Conservation (phyloP, 1,140 invertebrate species). For the Drosophila sulfurigaster region DNA sequence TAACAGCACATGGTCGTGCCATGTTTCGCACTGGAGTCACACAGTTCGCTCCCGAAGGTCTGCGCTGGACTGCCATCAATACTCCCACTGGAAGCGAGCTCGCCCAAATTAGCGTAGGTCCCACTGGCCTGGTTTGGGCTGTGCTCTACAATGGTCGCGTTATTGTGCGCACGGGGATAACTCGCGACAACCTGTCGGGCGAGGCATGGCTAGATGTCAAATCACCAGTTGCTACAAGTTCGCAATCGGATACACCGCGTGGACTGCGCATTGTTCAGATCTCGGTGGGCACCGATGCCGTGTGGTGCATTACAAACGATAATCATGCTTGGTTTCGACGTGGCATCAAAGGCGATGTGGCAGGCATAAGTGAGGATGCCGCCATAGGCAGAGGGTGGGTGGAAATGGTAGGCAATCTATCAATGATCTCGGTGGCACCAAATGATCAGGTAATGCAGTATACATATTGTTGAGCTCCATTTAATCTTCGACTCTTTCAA, state of each 20-base stretch:
- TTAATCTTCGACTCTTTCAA: conserved; percentile 6
- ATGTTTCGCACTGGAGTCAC: conserved; percentile 94
- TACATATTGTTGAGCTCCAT: conserved; percentile 53
- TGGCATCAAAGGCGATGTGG: conserved; percentile 90
- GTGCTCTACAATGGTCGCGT: conserved; percentile 92
- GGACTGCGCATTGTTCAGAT: conserved; percentile 90
- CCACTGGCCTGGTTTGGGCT: conserved; percentile 94
- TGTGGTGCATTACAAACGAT: conserved; percentile 95
- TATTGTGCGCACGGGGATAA: conserved; percentile 91
- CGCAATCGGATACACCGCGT: conserved; percentile 64
- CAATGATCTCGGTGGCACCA: conserved; percentile 91
- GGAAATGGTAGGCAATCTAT: conserved; percentile 94
- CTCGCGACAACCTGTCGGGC: conserved; percentile 90
- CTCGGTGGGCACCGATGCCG: conserved; percentile 92
- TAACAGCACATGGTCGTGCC: conserved; percentile 94
- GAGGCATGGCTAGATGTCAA: conserved; percentile 93
- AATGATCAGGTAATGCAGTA: conserved; percentile 90
- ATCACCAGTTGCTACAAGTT: conserved; percentile 86
- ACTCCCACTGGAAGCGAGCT: conserved; percentile 92
- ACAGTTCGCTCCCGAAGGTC: conserved; percentile 92
- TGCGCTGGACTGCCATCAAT: conserved; percentile 91
- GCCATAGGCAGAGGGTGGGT: conserved; percentile 92
- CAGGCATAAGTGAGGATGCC: conserved; percentile 89
- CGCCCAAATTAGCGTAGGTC: conserved; percentile 92
- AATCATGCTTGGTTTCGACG: conserved; percentile 95